These are phyloP conservation scores for Archocentrus centrarchus DNA, from an alignment of 2,113 vertebrate genomes.

Conservation along the genomic window DNA sequence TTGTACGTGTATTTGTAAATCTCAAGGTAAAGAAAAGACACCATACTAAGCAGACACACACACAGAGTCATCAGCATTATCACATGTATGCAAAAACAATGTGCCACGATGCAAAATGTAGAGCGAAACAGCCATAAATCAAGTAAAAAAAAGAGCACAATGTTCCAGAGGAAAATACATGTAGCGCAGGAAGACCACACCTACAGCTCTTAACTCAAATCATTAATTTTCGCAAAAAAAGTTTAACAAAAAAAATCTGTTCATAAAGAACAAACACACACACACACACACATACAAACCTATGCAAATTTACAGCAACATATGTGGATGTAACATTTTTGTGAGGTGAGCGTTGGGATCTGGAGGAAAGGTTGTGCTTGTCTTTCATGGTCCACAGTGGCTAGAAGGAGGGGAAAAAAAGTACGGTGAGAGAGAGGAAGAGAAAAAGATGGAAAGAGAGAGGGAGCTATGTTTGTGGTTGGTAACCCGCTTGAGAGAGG, in stretches of 20 bases:
- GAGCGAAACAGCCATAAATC: neutral
- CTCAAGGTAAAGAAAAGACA: neutral
- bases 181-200: neutral
- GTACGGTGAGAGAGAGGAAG: slow-evolving; percentile 70
- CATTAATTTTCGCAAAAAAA: slow-evolving; percentile 16
- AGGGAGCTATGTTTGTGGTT: slow-evolving; percentile 85
- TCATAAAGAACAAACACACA: neutral
- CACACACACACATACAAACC: neutral
- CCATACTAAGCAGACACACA: neutral
- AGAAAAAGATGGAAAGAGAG: slow-evolving; percentile 75
- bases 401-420: slow-evolving; percentile 42
- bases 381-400: slow-evolving; percentile 60
- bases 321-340: slow-evolving; percentile 24
- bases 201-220: neutral
- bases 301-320: neutral
- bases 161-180: slow-evolving; percentile 3
- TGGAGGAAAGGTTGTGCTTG: slow-evolving; percentile 77
- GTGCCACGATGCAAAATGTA: neutral
- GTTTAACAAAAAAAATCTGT: neutral
- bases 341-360: slow-evolving; percentile 49
- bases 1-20: neutral
- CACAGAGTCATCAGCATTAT: neutral
- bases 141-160: neutral
- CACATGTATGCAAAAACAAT: neutral
- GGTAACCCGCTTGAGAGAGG: slow-evolving; percentile 76